Conservation (phyloP, 1,140 invertebrate species). For the Anastrepha obliqua region DNA sequence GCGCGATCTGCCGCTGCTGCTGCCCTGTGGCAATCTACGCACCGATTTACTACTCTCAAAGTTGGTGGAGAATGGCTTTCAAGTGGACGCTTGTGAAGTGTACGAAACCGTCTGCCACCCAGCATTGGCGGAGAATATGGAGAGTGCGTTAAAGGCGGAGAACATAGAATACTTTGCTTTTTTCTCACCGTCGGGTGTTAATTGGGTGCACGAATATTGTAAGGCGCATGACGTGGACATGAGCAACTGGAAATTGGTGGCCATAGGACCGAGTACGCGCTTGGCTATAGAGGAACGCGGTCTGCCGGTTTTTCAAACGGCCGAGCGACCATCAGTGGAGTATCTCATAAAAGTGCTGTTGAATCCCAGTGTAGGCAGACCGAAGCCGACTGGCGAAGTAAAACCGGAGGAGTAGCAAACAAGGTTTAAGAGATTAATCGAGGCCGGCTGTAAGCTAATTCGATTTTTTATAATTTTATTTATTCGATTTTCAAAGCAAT, state of each 20-base stretch:
- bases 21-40: conserved; percentile 76
- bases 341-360: conserved; percentile 70
- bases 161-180: conserved; percentile 76
- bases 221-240: conserved; percentile 61
- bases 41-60: conserved; percentile 75
- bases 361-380: conserved; percentile 29
- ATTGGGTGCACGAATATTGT: conserved; percentile 68
- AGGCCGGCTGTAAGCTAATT: background rate
- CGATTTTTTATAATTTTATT: background rate
- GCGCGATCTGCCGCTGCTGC: conserved; percentile 72
- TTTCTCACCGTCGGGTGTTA: conserved; percentile 77
- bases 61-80: conserved; percentile 72
- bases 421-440: background rate
- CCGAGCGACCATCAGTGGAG: conserved; percentile 72
- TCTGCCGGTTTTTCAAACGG: conserved; percentile 68
- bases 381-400: conserved; percentile 22
- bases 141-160: conserved; percentile 72
- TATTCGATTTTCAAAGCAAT: background rate
- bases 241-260: conserved; percentile 70
- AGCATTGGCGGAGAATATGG: conserved; percentile 75
- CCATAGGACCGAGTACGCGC: conserved; percentile 72
- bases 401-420: background rate
- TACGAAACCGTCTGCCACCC: conserved; percentile 76
- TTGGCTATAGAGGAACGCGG: conserved; percentile 66
- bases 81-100: conserved; percentile 75